These are phyloP conservation scores for Taxidea taxus DNA, from an alignment of 2,113 vertebrate genomes.

Conservation along the genomic window DNA sequence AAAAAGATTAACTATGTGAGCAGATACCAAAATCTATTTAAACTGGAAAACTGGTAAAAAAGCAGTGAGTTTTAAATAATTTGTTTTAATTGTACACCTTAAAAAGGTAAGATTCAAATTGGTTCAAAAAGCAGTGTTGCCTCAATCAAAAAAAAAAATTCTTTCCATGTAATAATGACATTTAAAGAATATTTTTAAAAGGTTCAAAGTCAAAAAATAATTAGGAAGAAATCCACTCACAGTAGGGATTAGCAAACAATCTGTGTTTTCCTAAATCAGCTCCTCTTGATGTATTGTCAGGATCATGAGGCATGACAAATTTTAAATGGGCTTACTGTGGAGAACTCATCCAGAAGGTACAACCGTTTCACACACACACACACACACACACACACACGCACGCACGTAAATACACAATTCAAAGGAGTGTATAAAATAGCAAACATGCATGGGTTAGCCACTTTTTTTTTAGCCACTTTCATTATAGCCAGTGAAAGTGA, in stretches of 20 bases:
- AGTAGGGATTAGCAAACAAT: conserved; percentile 48
- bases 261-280: conserved; percentile 52
- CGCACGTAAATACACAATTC: background rate
- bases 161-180: conserved; percentile 19
- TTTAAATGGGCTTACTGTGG: conserved; percentile 49
- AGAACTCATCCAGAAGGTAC: conserved; percentile 46
- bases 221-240: conserved; percentile 51
- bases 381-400: background rate
- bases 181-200: conserved; percentile 38
- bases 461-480: background rate
- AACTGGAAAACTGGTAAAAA: background rate
- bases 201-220: conserved; percentile 55
- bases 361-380: background rate
- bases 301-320: conserved; percentile 51
- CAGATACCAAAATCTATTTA: background rate
- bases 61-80: background rate
- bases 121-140: background rate
- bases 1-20: background rate
- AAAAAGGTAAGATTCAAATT: background rate
- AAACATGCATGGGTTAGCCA: background rate
- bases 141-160: background rate
- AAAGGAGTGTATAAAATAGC: background rate
- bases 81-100: background rate
- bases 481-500: background rate
- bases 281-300: conserved; percentile 61